These are phyloP conservation scores for Irena cyanogastra DNA, from an alignment of 2,113 vertebrate species.

Conservation along the genomic window DNA sequence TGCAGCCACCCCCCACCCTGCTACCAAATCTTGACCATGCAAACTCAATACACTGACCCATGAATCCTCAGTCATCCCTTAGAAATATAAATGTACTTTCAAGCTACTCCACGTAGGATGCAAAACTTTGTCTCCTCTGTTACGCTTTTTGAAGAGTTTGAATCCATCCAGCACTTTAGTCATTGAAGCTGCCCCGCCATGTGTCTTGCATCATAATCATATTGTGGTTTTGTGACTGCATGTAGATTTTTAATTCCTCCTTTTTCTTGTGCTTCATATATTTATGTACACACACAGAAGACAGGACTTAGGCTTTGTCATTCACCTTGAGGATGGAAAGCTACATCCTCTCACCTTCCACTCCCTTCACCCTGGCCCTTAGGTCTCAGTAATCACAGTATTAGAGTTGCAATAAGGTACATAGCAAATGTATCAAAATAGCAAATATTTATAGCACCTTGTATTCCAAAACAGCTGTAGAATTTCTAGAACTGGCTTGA, in stretches of 20 bases:
- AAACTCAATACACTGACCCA: background rate
- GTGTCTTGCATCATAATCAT: background rate
- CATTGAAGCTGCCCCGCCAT: background rate
- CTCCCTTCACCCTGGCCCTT: background rate
- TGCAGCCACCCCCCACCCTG: rapidly evolving
- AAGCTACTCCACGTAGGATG: rapidly evolving
- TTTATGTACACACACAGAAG: background rate
- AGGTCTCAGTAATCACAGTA: background rate
- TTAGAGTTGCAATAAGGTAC: background rate
- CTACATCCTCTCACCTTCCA: background rate
- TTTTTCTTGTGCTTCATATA: background rate
- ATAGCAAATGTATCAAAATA: background rate
- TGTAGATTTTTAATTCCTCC: background rate
- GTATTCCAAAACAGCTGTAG: background rate
- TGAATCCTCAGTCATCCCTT: background rate
- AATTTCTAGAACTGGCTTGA: background rate
- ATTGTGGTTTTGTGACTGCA: background rate
- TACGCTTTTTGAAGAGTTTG: background rate
- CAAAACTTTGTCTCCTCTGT: background rate
- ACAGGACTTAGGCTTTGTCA: background rate
- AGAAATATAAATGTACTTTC: background rate
- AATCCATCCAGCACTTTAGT: background rate
- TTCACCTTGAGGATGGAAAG: background rate
- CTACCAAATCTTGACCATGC: background rate
- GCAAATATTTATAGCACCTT: background rate